A percentile compares a stretch with the other conserved stretches of the same genome.
Conservation (phyloP, 2,113 vertebrate genomes). For the Mesitornis unicolor region DNA sequence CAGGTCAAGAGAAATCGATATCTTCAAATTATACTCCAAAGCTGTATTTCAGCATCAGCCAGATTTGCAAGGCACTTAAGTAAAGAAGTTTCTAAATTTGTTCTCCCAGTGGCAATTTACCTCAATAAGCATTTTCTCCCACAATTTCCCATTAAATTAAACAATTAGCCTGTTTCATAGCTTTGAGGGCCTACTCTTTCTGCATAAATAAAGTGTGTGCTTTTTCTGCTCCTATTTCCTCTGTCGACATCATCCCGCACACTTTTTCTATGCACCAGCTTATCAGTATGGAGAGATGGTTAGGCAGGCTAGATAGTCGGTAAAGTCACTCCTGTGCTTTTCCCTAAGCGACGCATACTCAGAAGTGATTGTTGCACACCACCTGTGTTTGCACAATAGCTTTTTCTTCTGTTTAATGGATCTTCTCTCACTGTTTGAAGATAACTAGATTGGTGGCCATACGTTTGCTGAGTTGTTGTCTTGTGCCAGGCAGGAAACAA, state of each 20-base stretch:
- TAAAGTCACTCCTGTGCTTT: neutral
- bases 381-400: neutral
- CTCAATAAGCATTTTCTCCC: neutral
- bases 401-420: neutral
- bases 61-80: conserved; percentile 14
- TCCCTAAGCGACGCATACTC: neutral
- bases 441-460: neutral
- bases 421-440: neutral
- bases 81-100: neutral
- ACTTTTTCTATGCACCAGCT: neutral
- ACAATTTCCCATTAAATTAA: conserved; percentile 19
- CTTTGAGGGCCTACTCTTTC: neutral
- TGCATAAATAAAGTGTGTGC: neutral
- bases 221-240: neutral
- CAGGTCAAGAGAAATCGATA: neutral
- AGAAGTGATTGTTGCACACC: neutral
- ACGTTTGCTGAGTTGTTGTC: neutral
- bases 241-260: neutral
- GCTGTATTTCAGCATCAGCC: neutral
- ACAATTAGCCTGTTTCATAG: neutral
- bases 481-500: neutral
- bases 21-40: neutral
- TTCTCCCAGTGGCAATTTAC: conserved; percentile 3
- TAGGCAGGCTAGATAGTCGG: neutral
- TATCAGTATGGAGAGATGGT: neutral